Evolutionary conservation across 1,140 invertebrate genomes (phyloP), one percentile per base, ranked within the genome.

Genomic region (Colletes gigas): DNA sequence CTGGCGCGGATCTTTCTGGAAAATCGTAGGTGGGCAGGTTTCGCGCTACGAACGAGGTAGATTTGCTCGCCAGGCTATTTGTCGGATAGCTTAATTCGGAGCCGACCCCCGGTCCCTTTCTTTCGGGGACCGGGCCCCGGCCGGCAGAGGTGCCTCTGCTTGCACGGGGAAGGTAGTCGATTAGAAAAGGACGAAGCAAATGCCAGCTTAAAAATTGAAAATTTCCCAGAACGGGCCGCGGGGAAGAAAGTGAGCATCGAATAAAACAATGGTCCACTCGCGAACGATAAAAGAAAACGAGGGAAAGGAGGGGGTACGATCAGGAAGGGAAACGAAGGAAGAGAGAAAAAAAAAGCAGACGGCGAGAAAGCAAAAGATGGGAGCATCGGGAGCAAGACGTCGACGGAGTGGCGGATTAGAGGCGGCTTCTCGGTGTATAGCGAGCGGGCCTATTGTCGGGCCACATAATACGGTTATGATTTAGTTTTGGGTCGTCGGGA

Each of bases 381-480:
- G 52, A 87, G 78, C 81, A 86, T 84, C 83, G 84, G 86, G 70
- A 87, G 85, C 41, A 57, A 44, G 88, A 90, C 86, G 88, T 90
- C 87, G 84, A 89, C 87, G 85, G 83, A 87, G 87, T 89, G 89
- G 89, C 88, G 90, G 90, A 91, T 91, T 91, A 91, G 89, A 91
- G 89, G 88, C 89, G 89, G 89, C 90, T 91, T 91, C 90, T 91
- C 91, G 89, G 85, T 89, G 69, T 83, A 86, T 87, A 83, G 86
- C 85, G 87, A 85, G 69, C 78, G 59, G 78, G 66, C 54, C 90
- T 88, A 91, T 91, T 91, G 90, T 91, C 89, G 88, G 87, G 70
- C 82, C 83, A 83, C 84, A 91, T 91, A 91, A 91, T 91, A 91
- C 90, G 90, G 90, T 91, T 91, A 91, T 91, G 90, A 91, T 91